Evolutionary conservation across 2,797 vertebrate genomes (phyloP), one percentile per base, ranked within the genome.

Genomic region (Gallirallus australis): DNA sequence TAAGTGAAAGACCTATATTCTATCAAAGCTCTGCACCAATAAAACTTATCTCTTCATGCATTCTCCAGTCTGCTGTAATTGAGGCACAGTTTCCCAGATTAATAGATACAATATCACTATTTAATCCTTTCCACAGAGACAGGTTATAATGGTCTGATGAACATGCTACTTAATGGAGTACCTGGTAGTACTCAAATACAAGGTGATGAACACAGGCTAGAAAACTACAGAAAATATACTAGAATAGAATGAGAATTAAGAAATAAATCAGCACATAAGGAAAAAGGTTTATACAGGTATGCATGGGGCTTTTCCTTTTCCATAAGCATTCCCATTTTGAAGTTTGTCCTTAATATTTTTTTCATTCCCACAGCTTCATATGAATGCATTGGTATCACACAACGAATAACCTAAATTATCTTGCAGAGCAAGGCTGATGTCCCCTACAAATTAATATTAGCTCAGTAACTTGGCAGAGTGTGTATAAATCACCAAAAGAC

Each of bases 101-200:
- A 97, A 96, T 85, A 93, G 95, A 90, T 89, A 92, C 73, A 89
- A 77, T 93, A 95, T 89, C 90, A 93, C 81, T 86, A 86, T 90
- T 96, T 95, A 95, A 95, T 96, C 90, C 60, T 94, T 77, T 95
- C 72, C 89, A 73, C 78, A 23, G 66, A 93, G 93, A 93, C 96
- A 94, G 75, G 64, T 40, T 64, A 84, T 89, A 96, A 95, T 80
- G 91, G 95, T 92, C 80, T 93, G 86, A 89, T 95, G 91, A 97
- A 90, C 86, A 72, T 12, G 37, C 64, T 81, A 61, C 60, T 92
- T 95, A 95, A 96, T 94, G 95, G 88, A 85, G 86, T 95, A 89
- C 88, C 72, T 20, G 18, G 87, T 85, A 86, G 64, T 35, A 66
- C 35, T 93, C 37, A 90, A 82, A 94, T 70, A 76, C 64, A 39